Conservation (phyloP, 2,797 vertebrate species). For the Chelonia mydas region DNA sequence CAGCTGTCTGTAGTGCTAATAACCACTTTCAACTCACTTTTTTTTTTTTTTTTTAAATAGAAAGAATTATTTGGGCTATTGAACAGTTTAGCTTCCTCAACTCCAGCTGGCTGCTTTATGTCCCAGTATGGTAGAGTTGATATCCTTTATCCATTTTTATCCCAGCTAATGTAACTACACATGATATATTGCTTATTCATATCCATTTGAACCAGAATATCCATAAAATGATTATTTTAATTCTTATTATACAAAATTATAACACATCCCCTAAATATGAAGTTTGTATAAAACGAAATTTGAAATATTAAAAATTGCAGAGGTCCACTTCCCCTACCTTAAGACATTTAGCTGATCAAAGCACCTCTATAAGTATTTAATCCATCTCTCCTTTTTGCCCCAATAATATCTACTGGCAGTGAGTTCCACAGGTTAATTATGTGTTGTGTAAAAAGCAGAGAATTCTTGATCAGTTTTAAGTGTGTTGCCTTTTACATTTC, state of each 20-base stretch:
- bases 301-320: background rate
- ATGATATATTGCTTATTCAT: background rate
- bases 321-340: background rate
- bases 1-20: background rate
- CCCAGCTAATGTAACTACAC: background rate
- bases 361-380: background rate
- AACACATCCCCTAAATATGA: background rate
- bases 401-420: background rate
- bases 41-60: background rate
- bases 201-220: slow-evolving; percentile 18
- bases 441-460: background rate
- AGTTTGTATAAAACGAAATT: slow-evolving; percentile 36
- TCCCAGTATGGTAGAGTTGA: background rate
- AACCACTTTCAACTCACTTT: background rate
- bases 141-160: background rate
- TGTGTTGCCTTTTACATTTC: background rate
- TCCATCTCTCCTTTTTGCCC: background rate
- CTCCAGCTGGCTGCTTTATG: background rate
- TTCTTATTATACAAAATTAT: background rate
- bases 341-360: background rate
- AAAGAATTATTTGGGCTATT: background rate
- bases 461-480: background rate
- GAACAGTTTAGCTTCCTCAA: background rate
- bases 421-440: background rate
- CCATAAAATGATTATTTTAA: background rate